These are phyloP conservation scores for Xiphophorus birchmanni DNA, from an alignment of 2,797 vertebrate species.

Conservation along the genomic window DNA sequence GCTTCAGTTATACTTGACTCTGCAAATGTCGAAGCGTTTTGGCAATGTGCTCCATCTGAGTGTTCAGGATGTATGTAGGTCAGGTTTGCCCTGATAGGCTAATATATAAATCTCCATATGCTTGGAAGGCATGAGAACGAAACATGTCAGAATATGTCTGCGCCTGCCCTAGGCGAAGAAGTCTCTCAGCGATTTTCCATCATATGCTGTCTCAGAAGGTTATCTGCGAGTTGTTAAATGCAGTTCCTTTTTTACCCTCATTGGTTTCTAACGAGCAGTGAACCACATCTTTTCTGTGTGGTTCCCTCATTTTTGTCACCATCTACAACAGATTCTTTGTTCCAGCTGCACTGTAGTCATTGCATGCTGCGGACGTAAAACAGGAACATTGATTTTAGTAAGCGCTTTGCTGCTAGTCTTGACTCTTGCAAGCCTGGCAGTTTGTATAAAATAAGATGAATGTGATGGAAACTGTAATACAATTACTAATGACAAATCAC, in stretches of 20 bases:
- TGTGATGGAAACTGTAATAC: constrained; percentile 70
- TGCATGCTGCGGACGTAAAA: constrained; percentile 46
- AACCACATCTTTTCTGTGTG: constrained; percentile 9
- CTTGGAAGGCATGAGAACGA: constrained; percentile 26
- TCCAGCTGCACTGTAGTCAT: constrained; percentile 24
- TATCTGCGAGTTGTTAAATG: constrained; percentile 22
- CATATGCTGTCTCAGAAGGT: constrained; percentile 66
- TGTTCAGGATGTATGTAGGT: background rate
- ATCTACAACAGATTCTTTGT: constrained; percentile 21
- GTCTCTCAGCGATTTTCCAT: constrained; percentile 68
- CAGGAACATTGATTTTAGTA: constrained; percentile 64
- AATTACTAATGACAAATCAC: constrained; percentile 69
- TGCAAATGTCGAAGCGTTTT: background rate
- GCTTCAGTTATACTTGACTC: constrained; percentile 6
- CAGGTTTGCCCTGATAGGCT: background rate
- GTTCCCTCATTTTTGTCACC: constrained; percentile 16
- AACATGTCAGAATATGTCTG: constrained; percentile 47
- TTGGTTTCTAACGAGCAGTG: background rate
- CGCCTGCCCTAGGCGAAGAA: constrained; percentile 54
- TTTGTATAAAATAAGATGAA: constrained; percentile 67
- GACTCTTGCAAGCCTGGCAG: constrained; percentile 61
- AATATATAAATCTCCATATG: constrained; percentile 28
- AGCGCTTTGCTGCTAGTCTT: constrained; percentile 45
- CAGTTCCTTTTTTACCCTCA: background rate
- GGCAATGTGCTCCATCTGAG: background rate